Evolutionary conservation across 2,113 vertebrate species (phyloP).

Genomic region (Theristicus caerulescens): DNA sequence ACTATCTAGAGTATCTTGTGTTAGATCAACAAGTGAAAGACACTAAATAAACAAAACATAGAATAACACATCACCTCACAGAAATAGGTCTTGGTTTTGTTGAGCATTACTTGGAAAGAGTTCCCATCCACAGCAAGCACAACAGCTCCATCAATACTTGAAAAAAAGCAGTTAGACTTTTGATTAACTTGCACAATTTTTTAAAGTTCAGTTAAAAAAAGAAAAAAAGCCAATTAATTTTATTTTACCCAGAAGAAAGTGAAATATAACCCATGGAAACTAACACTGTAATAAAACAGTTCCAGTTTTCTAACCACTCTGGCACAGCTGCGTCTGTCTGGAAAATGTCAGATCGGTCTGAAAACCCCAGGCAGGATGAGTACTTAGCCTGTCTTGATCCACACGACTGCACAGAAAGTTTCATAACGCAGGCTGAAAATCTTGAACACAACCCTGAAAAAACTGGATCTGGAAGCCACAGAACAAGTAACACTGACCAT

Average conservation of each 20-base stretch:
- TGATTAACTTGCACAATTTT: not conserved
- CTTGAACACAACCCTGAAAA: not conserved
- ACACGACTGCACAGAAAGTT: not conserved
- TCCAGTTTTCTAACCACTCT: not conserved
- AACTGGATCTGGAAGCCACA: not conserved
- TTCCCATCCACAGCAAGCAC: not conserved
- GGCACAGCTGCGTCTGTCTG: not conserved
- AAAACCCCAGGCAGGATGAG: not conserved
- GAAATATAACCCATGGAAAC: not conserved
- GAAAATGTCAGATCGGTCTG: not conserved
- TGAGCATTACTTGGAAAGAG: not conserved
- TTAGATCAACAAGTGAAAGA: not conserved
- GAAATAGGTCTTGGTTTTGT: not conserved
- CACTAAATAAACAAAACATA: not conserved
- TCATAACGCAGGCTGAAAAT: not conserved
- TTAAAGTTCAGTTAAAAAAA: not conserved
- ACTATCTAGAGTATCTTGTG: not conserved
- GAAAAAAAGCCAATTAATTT: not conserved
- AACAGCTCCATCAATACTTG: not conserved
- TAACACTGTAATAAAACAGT: not conserved
- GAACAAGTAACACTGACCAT: not conserved
- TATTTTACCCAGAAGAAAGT: not conserved
- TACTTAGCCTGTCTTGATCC: not conserved
- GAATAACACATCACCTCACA: not conserved
- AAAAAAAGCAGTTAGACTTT: not conserved